These are phyloP conservation scores for Aquatica leii DNA, from an alignment of 2,888 invertebrate genomes.

Conservation along the genomic window DNA sequence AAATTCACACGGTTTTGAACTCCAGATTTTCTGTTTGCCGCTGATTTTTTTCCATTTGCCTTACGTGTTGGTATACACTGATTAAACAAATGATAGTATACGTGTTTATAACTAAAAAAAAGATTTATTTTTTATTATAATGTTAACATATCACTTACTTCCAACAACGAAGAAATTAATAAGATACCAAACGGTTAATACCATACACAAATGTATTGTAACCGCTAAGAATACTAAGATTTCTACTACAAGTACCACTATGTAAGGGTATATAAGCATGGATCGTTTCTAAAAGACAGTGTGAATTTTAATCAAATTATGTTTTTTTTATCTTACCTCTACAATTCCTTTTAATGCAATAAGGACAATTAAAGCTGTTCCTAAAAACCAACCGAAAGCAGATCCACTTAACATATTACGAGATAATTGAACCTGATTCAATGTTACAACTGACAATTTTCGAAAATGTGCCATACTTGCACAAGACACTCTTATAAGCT, in stretches of 20 bases:
- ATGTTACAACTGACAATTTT: background rate
- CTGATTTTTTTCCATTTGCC: no score
- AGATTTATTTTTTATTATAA: background rate
- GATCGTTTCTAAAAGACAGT: background rate
- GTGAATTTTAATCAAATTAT: background rate
- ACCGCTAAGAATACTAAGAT: background rate
- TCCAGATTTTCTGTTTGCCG: no score
- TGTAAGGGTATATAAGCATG: background rate
- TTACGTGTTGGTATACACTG: background rate
- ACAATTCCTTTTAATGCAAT: slow-evolving; percentile 1
- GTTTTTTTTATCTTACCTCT: background rate
- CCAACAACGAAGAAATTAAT: background rate
- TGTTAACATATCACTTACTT: background rate
- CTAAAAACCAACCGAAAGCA: background rate
- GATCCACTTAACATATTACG: background rate
- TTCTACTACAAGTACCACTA: background rate
- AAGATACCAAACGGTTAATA: background rate
- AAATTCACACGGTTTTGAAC: no score
- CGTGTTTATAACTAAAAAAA: background rate
- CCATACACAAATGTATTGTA: background rate
- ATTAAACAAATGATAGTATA: slow-evolving; percentile 1
- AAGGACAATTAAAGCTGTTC: background rate
- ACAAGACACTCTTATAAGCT: background rate
- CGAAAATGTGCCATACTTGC: background rate
- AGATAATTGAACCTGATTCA: background rate